phyloP scores from a whole-genome alignment of 1,140 invertebrate genomes.

The Oppia nitens region DNA sequence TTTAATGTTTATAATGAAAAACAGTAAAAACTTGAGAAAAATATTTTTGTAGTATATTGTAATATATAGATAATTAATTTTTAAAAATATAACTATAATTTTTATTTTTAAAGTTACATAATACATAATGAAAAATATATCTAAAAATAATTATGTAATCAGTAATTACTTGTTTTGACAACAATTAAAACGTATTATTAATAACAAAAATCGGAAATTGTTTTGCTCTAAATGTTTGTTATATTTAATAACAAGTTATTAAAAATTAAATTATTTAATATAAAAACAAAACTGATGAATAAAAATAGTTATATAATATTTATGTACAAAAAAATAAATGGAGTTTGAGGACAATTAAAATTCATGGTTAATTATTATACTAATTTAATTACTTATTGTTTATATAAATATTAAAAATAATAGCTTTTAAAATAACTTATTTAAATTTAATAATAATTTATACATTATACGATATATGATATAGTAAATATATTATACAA shows the following conservation, averaged over 20 bases:
- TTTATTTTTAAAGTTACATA: no score
- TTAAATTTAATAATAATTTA: no score
- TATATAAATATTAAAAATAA: background rate
- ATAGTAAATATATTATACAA: no score
- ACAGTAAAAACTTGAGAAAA: no score
- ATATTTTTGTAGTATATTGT: no score
- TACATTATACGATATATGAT: no score
- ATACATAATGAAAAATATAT: background rate
- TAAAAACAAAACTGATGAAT: background rate
- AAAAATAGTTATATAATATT: background rate
- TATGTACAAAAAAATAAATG: background rate
- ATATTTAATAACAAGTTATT: background rate
- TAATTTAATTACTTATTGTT: background rate
- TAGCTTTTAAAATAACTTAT: background rate
- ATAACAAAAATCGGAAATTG: background rate
- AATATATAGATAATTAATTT: no score
- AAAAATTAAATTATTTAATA: background rate
- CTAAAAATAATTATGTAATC: background rate
- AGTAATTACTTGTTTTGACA: background rate
- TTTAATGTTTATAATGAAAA: no score
- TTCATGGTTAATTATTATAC: no score
- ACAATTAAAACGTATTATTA: background rate
- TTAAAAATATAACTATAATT: no score
- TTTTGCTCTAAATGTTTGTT: background rate
- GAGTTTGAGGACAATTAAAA: no score